These are phyloP conservation scores for Etia nguti DNA, from an alignment of 2,113 vertebrate genomes.

Conservation along the genomic window DNA sequence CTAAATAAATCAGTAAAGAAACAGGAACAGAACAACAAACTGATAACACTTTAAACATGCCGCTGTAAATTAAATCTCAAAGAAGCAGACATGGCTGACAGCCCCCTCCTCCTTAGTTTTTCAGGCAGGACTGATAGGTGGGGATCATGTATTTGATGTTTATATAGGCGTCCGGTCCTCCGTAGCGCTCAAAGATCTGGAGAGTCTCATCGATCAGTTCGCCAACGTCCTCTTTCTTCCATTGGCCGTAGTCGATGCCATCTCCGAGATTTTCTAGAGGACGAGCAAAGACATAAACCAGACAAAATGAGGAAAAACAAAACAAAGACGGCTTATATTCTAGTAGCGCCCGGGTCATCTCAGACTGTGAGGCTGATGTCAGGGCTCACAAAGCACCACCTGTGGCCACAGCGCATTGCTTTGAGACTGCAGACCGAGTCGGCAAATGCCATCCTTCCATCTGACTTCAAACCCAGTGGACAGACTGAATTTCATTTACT, in stretches of 20 bases:
- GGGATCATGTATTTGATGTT: conserved; percentile 98
- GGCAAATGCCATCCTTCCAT: conserved; percentile 40
- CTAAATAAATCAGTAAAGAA: not conserved
- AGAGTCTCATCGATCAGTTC: conserved; percentile 92
- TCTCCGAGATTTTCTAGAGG: conserved; percentile 84
- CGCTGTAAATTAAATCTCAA: not conserved
- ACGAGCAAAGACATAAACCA: not conserved
- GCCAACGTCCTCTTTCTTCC: conserved; percentile 86
- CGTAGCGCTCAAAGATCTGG: conserved; percentile 82
- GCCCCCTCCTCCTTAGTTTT: conserved; percentile 71
- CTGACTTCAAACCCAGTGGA: conserved; percentile 48
- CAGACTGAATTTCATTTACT: conserved; percentile 41
- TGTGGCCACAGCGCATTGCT: conserved; percentile 4
- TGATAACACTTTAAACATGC: not conserved
- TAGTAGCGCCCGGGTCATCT: not conserved
- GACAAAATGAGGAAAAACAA: not conserved
- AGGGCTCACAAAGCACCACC: conserved; percentile 31
- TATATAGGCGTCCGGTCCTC: conserved; percentile 77
- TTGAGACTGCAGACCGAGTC: not conserved
- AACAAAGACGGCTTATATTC: not conserved
- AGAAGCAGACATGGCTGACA: not conserved
- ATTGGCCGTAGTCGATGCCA: conserved; percentile 87
- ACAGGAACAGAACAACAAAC: not conserved
- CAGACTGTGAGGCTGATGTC: not conserved
- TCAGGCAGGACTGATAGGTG: conserved; percentile 87